Evolutionary conservation across 2,113 vertebrate species (phyloP).

Genomic region (Asarcornis scutulata): DNA sequence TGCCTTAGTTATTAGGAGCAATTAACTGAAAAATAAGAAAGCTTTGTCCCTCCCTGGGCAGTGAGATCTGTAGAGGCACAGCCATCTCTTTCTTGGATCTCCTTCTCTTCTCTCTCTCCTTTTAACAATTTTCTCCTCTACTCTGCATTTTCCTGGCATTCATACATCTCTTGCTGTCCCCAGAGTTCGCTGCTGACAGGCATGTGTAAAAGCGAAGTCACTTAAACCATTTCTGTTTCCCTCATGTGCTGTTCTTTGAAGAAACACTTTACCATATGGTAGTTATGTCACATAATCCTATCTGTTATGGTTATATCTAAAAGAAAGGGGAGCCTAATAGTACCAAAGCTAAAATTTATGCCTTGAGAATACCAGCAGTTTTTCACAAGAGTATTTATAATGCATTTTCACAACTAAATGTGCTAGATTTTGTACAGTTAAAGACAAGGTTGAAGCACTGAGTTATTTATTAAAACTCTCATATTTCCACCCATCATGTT

Average conservation of each 20-base stretch:
- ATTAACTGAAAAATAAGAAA: neutral
- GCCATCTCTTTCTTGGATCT: neutral
- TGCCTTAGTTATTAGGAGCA: neutral
- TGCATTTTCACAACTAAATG: neutral
- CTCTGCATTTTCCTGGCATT: neutral
- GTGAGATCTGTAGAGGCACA: neutral
- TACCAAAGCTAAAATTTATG: neutral
- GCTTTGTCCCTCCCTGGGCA: neutral
- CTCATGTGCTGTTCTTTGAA: neutral
- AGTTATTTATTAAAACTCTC: neutral
- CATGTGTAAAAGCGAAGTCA: neutral
- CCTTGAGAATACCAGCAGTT: neutral
- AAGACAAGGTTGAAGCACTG: neutral
- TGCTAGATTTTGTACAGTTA: neutral
- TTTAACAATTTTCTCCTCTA: neutral
- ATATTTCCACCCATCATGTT: neutral
- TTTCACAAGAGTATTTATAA: neutral
- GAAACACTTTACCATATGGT: neutral
- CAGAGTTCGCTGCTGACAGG: accelerated
- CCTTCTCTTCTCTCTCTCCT: neutral
- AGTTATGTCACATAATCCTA: neutral
- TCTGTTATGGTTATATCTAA: neutral
- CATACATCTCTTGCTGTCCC: neutral
- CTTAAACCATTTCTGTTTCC: neutral
- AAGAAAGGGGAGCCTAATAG: neutral